Evolutionary conservation across 2,797 vertebrate genomes (phyloP).

Genomic region (Pseudochirops corinnae): DNA sequence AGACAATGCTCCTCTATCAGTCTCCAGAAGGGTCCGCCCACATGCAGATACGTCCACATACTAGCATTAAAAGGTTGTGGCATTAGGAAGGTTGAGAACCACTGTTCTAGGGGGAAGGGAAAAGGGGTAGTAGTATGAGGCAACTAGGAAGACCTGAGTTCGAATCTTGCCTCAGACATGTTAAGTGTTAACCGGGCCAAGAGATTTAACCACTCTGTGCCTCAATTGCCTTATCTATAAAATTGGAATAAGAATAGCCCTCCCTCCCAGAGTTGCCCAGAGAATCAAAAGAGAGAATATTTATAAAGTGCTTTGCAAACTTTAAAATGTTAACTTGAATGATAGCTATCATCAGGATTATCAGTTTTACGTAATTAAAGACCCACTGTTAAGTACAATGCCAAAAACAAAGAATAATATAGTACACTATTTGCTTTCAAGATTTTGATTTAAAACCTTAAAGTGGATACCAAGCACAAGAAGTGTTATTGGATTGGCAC

Average conservation of each 20-base stretch:
- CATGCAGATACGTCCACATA: no score
- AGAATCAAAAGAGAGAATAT: neutral
- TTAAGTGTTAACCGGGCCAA: neutral
- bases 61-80: no score
- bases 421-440: neutral
- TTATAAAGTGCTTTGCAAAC: neutral
- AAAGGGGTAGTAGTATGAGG: neutral
- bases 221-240: neutral
- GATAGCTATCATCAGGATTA: neutral
- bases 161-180: neutral
- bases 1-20: no score
- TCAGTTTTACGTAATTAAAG: neutral
- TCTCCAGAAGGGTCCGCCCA: no score
- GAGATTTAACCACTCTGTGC: neutral
- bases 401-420: neutral
- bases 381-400: neutral
- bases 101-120: no score
- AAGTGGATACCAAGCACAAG: neutral
- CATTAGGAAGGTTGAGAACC: no score
- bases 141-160: neutral
- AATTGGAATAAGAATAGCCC: neutral
- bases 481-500: neutral
- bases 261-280: neutral
- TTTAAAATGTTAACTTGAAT: neutral
- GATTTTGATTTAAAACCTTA: neutral